phyloP scores from a whole-genome alignment of 1,140 invertebrate genomes.

The Oreohelix idahoensis region DNA sequence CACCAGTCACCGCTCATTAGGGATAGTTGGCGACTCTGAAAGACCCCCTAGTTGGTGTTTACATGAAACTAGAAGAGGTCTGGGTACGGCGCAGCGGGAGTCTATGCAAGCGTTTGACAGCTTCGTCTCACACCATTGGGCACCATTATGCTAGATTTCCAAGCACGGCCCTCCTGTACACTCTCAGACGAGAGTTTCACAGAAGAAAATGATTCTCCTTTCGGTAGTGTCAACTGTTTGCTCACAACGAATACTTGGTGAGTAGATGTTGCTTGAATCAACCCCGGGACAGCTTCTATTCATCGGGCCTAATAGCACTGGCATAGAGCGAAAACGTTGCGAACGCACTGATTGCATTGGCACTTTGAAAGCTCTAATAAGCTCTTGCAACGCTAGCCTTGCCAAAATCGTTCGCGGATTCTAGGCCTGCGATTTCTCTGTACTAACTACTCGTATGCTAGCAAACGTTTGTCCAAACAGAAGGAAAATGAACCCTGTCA shows the following conservation, averaged over 20 bases:
- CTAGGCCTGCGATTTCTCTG: constrained; percentile 1
- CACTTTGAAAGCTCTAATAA: constrained; percentile 42
- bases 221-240: constrained; percentile 41
- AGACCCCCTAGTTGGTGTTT: constrained; percentile 39
- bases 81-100: constrained; percentile 32
- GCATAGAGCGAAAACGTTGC: constrained; percentile 37
- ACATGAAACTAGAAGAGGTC: constrained; percentile 34
- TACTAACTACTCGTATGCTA: constrained; percentile 35
- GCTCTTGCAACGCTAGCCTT: constrained; percentile 35
- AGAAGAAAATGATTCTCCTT: constrained; percentile 8
- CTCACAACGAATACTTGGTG: constrained; percentile 38
- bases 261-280: constrained; percentile 42
- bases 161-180: constrained; percentile 7
- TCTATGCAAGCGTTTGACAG: constrained; percentile 42
- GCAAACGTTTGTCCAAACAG: constrained; percentile 44
- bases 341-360: constrained; percentile 35
- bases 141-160: constrained; percentile 35
- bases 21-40: constrained; percentile 39
- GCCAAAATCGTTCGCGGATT: constrained; percentile 5
- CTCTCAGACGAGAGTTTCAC: constrained; percentile 31
- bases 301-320: constrained; percentile 30
- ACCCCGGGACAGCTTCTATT: constrained; percentile 29
- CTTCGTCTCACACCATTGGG: constrained; percentile 42
- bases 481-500: constrained; percentile 36
- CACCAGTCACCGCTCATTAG: constrained; percentile 44